These are phyloP conservation scores for Catharus minimus DNA, from an alignment of 2,113 vertebrate species.

Conservation along the genomic window DNA sequence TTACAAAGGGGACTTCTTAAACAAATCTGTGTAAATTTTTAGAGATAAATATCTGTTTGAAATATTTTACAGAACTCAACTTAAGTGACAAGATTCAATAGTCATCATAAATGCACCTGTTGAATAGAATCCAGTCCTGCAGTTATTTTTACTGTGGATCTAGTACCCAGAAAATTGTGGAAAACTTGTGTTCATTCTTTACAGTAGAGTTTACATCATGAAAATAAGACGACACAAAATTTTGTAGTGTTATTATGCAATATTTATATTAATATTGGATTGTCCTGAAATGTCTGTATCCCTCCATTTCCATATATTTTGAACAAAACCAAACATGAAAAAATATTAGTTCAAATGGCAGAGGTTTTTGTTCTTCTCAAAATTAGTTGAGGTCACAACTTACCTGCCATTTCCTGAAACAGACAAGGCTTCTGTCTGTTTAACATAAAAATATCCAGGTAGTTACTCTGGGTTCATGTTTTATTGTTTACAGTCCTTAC, in stretches of 20 bases:
- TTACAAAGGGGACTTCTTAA: background rate
- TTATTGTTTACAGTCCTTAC: background rate
- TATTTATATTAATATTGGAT: background rate
- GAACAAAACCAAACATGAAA: background rate
- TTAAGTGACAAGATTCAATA: background rate
- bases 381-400: background rate
- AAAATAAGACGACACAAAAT: background rate
- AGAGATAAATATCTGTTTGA: background rate
- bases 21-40: background rate
- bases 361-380: background rate
- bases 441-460: background rate
- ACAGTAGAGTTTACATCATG: background rate
- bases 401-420: background rate
- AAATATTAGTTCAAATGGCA: background rate
- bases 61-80: background rate
- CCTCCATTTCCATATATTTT: background rate
- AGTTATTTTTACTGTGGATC: background rate
- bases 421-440: background rate
- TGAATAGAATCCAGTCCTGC: background rate
- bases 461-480: background rate
- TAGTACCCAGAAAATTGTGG: background rate
- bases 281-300: background rate
- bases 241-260: background rate
- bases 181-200: background rate
- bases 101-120: background rate